These are phyloP conservation scores for Thera obeliscata DNA, from an alignment of 2,888 invertebrate genomes.

Conservation along the genomic window DNA sequence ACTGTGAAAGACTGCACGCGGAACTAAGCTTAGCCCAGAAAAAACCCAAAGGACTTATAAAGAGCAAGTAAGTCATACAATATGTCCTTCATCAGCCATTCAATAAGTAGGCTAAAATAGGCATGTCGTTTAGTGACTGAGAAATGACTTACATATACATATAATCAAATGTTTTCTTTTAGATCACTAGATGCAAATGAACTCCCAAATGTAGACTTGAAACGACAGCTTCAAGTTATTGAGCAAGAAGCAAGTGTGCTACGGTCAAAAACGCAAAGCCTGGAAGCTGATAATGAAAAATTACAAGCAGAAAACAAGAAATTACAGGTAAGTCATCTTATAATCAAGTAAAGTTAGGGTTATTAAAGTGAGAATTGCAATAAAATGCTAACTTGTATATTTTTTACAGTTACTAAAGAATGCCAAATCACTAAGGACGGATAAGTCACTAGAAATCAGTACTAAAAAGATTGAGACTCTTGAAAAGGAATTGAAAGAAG, in stretches of 20 bases:
- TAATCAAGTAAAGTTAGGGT: background rate
- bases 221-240: constrained; percentile 89
- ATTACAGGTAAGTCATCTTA: constrained; percentile 74
- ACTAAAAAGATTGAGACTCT: constrained; percentile 85
- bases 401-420: constrained; percentile 80
- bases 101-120: background rate
- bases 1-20: constrained; percentile 90
- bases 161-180: constrained; percentile 35
- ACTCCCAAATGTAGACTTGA: constrained; percentile 87
- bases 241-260: constrained; percentile 90
- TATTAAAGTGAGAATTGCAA: background rate
- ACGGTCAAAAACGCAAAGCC: constrained; percentile 86
- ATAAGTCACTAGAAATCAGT: constrained; percentile 84
- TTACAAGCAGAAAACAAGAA: constrained; percentile 89
- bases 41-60: constrained; percentile 85
- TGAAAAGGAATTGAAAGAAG: constrained; percentile 86
- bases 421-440: constrained; percentile 80
- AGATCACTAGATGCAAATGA: constrained; percentile 86
- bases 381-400: background rate
- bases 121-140: background rate
- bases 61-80: constrained; percentile 84
- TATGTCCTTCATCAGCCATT: background rate
- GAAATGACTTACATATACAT: background rate
- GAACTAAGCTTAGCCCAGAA: constrained; percentile 87
- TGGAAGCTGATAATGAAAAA: constrained; percentile 91